These are phyloP conservation scores for Lutjanus campechanus DNA, from an alignment of 2,797 vertebrate species.

Conservation along the genomic window DNA sequence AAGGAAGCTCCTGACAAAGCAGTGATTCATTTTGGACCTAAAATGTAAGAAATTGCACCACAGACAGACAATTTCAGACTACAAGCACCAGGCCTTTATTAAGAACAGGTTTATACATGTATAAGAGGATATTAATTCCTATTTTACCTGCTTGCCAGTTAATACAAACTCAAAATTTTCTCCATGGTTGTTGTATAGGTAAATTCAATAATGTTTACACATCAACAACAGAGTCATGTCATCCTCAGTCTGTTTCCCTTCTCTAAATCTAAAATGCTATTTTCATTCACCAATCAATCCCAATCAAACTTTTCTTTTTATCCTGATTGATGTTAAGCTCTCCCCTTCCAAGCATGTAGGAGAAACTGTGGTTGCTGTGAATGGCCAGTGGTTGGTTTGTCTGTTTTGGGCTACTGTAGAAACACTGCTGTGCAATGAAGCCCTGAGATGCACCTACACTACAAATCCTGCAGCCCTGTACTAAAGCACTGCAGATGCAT, in stretches of 20 bases:
- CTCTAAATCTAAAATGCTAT: not conserved
- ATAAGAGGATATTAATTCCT: not conserved
- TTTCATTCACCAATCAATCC: not conserved
- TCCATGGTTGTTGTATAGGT: not conserved
- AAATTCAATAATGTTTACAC: not conserved
- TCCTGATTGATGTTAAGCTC: not conserved
- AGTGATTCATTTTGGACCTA: slow-evolving; percentile 32
- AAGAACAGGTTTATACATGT: not conserved
- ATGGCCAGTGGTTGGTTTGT: no score
- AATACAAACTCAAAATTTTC: not conserved
- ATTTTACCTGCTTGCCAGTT: not conserved
- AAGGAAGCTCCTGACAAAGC: not conserved
- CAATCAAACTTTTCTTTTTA: not conserved
- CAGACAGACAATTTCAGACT: not conserved
- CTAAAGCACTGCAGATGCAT: not conserved
- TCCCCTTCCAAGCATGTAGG: no score
- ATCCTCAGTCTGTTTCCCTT: not conserved
- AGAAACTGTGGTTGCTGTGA: no score
- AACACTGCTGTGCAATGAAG: no score
- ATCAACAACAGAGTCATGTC: slow-evolving; percentile 2
- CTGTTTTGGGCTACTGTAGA: no score
- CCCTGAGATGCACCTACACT: not conserved
- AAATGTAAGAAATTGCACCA: not conserved
- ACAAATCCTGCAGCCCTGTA: not conserved
- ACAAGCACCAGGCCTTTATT: not conserved